Evolutionary conservation across 2,113 vertebrate genomes (phyloP).

Genomic region (Triplophysa siluroides): DNA sequence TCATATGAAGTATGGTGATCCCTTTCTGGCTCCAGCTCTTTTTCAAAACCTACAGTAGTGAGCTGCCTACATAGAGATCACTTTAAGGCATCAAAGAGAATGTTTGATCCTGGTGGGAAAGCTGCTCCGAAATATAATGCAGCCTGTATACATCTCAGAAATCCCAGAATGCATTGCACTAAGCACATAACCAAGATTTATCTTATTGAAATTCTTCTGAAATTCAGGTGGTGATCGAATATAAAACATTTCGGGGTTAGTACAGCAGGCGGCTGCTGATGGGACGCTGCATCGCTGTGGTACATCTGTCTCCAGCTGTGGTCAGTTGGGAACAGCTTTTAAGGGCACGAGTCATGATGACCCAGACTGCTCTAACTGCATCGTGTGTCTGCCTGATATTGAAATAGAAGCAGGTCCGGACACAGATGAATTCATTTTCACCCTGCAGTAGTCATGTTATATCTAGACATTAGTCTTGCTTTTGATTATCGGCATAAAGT

Average conservation of each 20-base stretch:
- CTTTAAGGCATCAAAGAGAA: not conserved
- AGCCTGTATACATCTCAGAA: too few species aligned
- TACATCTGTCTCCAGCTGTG: slow-evolving; percentile 29
- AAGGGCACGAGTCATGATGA: not conserved
- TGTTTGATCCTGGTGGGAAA: too few species aligned
- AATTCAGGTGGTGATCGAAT: not conserved
- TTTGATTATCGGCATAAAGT: too few species aligned
- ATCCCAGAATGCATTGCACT: too few species aligned
- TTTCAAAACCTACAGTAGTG: not conserved
- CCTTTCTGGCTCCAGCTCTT: not conserved
- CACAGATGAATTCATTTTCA: not conserved
- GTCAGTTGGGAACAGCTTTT: slow-evolving; percentile 1
- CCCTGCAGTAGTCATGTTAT: not conserved
- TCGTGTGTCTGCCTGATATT: not conserved
- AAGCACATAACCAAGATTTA: too few species aligned
- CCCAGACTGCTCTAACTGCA: slow-evolving; percentile 28
- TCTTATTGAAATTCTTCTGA: not conserved
- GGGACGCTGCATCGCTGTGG: not conserved
- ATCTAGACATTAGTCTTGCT: not conserved
- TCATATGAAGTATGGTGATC: not conserved
- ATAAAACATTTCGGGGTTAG: not conserved
- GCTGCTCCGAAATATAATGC: too few species aligned
- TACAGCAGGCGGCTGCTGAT: slow-evolving; percentile 5
- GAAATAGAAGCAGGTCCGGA: not conserved
- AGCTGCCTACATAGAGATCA: slow-evolving; percentile 8